These are phyloP conservation scores for Zaprionus bogoriensis DNA, from an alignment of 2,888 invertebrate genomes.

Conservation along the genomic window DNA sequence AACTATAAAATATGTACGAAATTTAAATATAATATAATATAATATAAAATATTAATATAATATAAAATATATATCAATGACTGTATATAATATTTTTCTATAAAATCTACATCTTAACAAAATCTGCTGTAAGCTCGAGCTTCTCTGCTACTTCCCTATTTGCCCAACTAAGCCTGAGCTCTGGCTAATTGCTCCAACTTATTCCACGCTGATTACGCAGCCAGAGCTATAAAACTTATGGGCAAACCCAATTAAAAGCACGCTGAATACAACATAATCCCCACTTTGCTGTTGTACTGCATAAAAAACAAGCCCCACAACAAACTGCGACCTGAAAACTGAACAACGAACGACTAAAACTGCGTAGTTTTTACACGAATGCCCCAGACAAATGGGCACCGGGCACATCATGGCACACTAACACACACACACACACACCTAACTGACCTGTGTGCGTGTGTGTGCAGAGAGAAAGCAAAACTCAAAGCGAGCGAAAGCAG, in stretches of 20 bases:
- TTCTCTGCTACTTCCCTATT: not conserved
- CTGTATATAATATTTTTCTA: no score
- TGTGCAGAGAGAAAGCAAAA: not conserved
- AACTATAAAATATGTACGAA: no score
- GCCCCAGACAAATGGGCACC: constrained; percentile 69
- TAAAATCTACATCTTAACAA: no score
- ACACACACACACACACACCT: constrained; percentile 21
- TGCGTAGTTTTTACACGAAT: constrained; percentile 52
- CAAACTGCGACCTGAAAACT: not conserved
- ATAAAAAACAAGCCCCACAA: not conserved
- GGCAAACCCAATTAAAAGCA: not conserved
- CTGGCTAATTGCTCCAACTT: not conserved
- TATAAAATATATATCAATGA: no score
- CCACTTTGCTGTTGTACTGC: not conserved
- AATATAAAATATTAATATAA: no score
- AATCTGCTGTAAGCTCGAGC: not conserved
- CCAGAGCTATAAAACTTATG: constrained; percentile 1
- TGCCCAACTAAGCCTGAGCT: no score
- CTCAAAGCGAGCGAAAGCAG: constrained; percentile 7
- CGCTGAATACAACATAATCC: not conserved
- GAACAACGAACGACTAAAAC: constrained; percentile 14
- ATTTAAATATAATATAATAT: no score
- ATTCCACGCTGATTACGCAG: not conserved
- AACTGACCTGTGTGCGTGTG: constrained; percentile 26
- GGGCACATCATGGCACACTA: constrained; percentile 17